phyloP scores from a whole-genome alignment of 2,888 invertebrate species.

The Clistopyga incitator region DNA sequence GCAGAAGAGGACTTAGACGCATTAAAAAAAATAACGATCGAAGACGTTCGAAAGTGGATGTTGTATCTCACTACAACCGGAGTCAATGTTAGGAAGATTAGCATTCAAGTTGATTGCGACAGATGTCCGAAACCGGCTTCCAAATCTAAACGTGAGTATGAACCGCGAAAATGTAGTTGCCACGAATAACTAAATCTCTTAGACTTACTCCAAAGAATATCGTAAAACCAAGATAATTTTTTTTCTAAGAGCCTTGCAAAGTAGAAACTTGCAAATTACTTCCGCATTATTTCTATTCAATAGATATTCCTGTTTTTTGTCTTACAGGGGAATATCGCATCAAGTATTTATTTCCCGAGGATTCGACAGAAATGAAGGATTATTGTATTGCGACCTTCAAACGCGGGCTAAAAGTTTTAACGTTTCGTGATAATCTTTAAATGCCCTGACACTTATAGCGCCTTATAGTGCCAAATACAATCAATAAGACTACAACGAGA shows the following conservation, averaged over 20 bases:
- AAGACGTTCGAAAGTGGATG: conserved; percentile 75
- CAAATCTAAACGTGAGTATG: not conserved
- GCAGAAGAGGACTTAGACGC: conserved; percentile 90
- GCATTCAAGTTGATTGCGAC: conserved; percentile 76
- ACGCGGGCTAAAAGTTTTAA: not conserved
- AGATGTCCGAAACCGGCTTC: not conserved
- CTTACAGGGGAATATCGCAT: not conserved
- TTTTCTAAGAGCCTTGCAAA: too few relatives aligned
- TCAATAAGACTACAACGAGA: not conserved
- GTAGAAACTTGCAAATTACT: too few relatives aligned
- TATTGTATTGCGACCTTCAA: not conserved
- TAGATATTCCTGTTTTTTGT: not conserved
- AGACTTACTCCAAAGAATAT: not conserved
- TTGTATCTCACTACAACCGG: conserved; percentile 71
- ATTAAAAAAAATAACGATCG: conserved; percentile 85
- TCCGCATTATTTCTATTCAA: too few relatives aligned
- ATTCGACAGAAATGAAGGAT: not conserved
- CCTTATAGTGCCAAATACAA: not conserved
- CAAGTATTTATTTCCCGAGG: not conserved
- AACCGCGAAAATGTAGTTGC: not conserved
- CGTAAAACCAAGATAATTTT: too few relatives aligned
- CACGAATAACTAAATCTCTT: not conserved
- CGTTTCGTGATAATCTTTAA: not conserved
- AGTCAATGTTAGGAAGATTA: conserved; percentile 75
- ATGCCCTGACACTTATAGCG: not conserved